phyloP scores from a whole-genome alignment of 2,888 invertebrate species.

The Chironomus riparius region DNA sequence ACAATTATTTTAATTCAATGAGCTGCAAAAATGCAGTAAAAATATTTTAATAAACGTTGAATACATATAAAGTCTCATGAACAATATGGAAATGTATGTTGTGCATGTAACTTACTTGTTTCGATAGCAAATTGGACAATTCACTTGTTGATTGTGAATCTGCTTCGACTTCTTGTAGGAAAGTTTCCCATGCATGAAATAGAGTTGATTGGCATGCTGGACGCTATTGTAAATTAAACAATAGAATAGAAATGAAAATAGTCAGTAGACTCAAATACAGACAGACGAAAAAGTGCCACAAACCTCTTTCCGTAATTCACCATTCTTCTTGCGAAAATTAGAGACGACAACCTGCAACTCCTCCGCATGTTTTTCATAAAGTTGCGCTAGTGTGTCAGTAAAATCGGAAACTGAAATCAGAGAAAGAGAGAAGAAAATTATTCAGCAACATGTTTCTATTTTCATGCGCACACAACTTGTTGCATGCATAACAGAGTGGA shows the following conservation, averaged over 20 bases:
- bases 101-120: constrained; percentile 45
- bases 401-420: constrained; percentile 71
- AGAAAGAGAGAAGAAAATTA: not conserved
- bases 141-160: constrained; percentile 80
- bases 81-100: no score
- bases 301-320: constrained; percentile 79
- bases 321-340: constrained; percentile 75
- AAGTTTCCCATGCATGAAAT: constrained; percentile 83
- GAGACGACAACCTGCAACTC: constrained; percentile 79
- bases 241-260: not conserved
- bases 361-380: constrained; percentile 82
- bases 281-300: constrained; percentile 26
- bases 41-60: no score
- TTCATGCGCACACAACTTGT: not conserved
- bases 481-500: not conserved
- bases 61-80: no score
- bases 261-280: no score
- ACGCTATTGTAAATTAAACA: constrained; percentile 35
- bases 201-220: constrained; percentile 70
- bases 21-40: not conserved
- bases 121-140: constrained; percentile 67
- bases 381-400: constrained; percentile 76
- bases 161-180: constrained; percentile 83
- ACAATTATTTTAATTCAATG: no score
- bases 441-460: not conserved